Percentiles rank a stretch among this genome's conserved stretches.
Evolutionary conservation across 2,888 invertebrate species (phyloP).

Genomic region (Nipponacmea schrenckii): DNA sequence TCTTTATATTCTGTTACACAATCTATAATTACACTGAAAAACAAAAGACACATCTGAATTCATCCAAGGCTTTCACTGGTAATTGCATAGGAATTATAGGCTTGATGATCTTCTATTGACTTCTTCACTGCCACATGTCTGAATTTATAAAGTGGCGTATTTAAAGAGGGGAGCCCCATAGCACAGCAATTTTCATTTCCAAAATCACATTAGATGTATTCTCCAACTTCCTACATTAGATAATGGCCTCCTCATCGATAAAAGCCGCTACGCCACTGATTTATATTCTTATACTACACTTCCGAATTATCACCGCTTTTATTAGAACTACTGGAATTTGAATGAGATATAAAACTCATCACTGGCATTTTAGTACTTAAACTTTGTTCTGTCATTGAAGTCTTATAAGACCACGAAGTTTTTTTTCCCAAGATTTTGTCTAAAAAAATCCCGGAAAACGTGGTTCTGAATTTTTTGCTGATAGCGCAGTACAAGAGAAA

Average conservation of each 20-base stretch:
- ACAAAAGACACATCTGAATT: too few species aligned
- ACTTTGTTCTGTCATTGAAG: constrained; percentile 15
- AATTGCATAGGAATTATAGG: too few species aligned
- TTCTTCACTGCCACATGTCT: constrained; percentile 4
- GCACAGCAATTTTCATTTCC: not conserved
- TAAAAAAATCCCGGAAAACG: constrained; percentile 29
- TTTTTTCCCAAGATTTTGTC: constrained; percentile 25
- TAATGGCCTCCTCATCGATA: too few species aligned
- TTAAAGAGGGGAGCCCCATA: not conserved
- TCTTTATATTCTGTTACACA: too few species aligned
- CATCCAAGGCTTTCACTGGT: too few species aligned
- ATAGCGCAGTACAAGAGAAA: constrained; percentile 42
- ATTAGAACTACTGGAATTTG: constrained; percentile 29
- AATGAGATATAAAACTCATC: constrained; percentile 23
- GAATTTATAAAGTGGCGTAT: not conserved
- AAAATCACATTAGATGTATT: too few species aligned
- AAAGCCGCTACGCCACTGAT: too few species aligned
- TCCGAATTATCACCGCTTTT: constrained; percentile 25
- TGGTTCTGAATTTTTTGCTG: constrained; percentile 42
- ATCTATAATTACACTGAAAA: too few species aligned
- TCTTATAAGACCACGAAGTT: constrained; percentile 31
- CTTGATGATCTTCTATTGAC: not conserved
- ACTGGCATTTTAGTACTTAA: constrained; percentile 10
- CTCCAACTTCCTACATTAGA: too few species aligned
- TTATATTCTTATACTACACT: too few species aligned